These are phyloP conservation scores for Zaprionus ornatus DNA, from an alignment of 1,140 invertebrate genomes.

Conservation along the genomic window DNA sequence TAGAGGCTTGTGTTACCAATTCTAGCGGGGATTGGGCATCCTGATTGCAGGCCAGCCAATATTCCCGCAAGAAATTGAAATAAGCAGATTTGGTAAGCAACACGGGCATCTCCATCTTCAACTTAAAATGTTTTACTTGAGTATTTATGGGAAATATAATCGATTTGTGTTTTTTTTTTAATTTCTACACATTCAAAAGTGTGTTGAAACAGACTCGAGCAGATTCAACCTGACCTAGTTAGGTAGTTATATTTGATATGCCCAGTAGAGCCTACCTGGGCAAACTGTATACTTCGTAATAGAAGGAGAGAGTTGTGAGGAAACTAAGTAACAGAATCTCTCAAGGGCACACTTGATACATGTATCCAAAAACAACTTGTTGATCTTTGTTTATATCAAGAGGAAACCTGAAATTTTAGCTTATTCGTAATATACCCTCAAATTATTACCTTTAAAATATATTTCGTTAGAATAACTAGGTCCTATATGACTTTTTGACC, in stretches of 20 bases:
- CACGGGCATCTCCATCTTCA: slow-evolving; percentile 3
- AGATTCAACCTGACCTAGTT: background rate
- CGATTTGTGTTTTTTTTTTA: background rate
- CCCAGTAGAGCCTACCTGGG: background rate
- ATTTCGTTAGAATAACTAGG: too few relatives aligned
- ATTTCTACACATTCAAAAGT: background rate
- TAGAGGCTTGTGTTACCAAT: background rate
- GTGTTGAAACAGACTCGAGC: background rate
- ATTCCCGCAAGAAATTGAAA: slow-evolving; percentile 40
- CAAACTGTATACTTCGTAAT: background rate
- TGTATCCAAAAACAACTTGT: too few relatives aligned
- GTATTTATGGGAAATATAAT: too few relatives aligned
- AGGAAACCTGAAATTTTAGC: too few relatives aligned
- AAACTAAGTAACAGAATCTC: background rate
- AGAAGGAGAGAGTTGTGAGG: too few relatives aligned
- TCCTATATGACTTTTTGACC: too few relatives aligned
- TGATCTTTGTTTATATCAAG: too few relatives aligned
- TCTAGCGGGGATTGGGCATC: background rate
- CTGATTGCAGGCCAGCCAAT: slow-evolving; percentile 1
- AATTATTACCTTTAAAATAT: too few relatives aligned
- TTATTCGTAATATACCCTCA: too few relatives aligned
- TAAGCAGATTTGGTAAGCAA: slow-evolving; percentile 8
- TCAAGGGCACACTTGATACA: too few relatives aligned
- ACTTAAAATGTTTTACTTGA: background rate
- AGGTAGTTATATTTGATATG: background rate